Conservation (phyloP, 2,797 vertebrate species). For the Atherinosoma microstoma region DNA sequence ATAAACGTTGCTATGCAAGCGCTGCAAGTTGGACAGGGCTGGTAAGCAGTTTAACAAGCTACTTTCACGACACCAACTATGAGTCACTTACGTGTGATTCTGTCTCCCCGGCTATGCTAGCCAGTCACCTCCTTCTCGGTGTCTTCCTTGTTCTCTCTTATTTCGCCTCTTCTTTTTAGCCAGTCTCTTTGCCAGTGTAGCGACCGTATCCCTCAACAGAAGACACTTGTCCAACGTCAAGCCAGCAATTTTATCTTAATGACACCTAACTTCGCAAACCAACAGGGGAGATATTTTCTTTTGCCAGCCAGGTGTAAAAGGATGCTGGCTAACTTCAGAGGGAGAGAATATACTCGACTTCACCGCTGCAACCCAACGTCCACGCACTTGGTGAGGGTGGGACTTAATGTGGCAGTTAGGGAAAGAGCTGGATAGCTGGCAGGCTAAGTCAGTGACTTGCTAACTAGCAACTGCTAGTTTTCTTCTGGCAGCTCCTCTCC, state of each 20-base stretch:
- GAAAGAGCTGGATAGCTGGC: slow-evolving; percentile 48
- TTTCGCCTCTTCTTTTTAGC: slow-evolving; percentile 72
- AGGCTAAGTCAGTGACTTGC: slow-evolving; percentile 59
- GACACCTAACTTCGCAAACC: slow-evolving; percentile 41
- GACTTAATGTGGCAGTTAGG: slow-evolving; percentile 61
- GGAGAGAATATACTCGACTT: slow-evolving; percentile 46
- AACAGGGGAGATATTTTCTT: slow-evolving; percentile 5
- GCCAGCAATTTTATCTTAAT: slow-evolving; percentile 44
- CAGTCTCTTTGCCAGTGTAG: slow-evolving; percentile 71
- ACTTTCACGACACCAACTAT: slow-evolving; percentile 15
- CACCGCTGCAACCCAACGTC: slow-evolving; percentile 68
- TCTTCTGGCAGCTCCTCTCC: slow-evolving; percentile 35
- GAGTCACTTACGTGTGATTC: slow-evolving; percentile 76
- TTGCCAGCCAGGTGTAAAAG: slow-evolving; percentile 51
- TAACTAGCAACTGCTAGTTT: slow-evolving; percentile 57
- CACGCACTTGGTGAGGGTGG: slow-evolving; percentile 74
- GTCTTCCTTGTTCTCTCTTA: slow-evolving; percentile 73
- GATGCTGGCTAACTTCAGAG: slow-evolving; percentile 66
- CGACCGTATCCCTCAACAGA: slow-evolving; percentile 58
- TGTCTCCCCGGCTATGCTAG: slow-evolving; percentile 75
- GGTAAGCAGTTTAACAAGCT: slow-evolving; percentile 41
- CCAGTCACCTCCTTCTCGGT: slow-evolving; percentile 75
- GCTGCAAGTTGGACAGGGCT: slow-evolving; percentile 36
- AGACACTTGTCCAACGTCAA: slow-evolving; percentile 44
- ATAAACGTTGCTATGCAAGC: slow-evolving; percentile 52